Evolutionary conservation across 1,140 invertebrate species (phyloP).

Genomic region (Bombus turneri): DNA sequence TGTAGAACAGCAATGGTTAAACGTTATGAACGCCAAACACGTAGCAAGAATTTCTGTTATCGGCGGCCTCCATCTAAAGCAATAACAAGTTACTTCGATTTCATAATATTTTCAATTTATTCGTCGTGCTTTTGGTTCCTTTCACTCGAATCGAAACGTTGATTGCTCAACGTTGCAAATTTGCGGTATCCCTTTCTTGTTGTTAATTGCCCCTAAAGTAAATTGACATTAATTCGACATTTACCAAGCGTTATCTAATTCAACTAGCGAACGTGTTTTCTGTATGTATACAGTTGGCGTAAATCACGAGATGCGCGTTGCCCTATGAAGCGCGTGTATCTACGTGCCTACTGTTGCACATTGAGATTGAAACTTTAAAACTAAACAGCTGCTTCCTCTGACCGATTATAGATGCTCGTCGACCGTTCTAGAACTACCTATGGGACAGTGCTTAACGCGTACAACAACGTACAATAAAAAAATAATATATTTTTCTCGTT

Average conservation of each 20-base stretch:
- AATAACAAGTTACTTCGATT: not conserved
- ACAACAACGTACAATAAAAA: not conserved
- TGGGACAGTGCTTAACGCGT: too few relatives aligned
- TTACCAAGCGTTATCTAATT: not conserved
- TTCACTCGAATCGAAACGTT: not conserved
- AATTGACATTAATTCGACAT: not conserved
- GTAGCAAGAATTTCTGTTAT: not conserved
- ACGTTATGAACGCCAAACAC: not conserved
- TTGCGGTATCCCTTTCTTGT: not conserved
- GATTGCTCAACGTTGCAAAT: not conserved
- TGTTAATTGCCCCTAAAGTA: not conserved
- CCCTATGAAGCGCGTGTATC: not conserved
- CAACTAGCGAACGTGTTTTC: too few relatives aligned
- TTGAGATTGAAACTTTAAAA: constrained; percentile 31
- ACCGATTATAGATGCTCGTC: not conserved
- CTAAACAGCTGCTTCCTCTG: constrained; percentile 47
- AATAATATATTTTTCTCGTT: not conserved
- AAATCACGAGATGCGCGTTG: not conserved
- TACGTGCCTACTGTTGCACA: not conserved
- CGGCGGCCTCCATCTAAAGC: not conserved
- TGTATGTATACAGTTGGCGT: not conserved
- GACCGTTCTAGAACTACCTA: constrained; percentile 26
- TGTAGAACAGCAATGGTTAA: not conserved
- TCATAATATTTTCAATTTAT: not conserved
- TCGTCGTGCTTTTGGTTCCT: not conserved